phyloP scores from a whole-genome alignment of 2,113 vertebrate genomes.

The Chiloscyllium plagiosum region DNA sequence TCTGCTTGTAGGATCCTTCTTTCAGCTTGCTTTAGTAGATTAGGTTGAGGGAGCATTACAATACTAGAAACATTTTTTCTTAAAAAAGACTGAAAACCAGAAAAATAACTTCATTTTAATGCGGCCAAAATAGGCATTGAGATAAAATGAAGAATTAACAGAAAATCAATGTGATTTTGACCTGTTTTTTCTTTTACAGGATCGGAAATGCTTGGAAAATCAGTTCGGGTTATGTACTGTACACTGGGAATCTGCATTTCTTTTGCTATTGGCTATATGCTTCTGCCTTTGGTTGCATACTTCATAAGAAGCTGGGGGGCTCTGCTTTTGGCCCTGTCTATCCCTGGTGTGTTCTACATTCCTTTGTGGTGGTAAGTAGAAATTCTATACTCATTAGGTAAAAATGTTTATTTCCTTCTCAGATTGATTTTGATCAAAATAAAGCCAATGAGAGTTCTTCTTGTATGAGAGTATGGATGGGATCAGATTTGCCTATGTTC shows the following conservation, averaged over 20 bases:
- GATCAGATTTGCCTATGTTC: background rate
- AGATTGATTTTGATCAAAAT: background rate
- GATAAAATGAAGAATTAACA: background rate
- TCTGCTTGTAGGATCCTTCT: background rate
- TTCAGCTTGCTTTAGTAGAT: background rate
- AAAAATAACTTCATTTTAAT: background rate
- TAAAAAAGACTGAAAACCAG: background rate
- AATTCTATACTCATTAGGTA: background rate
- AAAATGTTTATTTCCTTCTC: background rate
- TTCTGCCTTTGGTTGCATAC: conserved; percentile 47
- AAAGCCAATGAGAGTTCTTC: background rate
- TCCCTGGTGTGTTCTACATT: conserved; percentile 45
- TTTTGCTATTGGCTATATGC: conserved; percentile 45
- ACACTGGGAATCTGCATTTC: conserved; percentile 40
- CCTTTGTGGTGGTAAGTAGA: conserved; percentile 49
- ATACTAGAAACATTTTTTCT: background rate
- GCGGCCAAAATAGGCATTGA: background rate
- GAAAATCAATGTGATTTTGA: background rate
- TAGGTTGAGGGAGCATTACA: background rate
- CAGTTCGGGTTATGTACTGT: conserved; percentile 39
- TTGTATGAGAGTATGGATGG: background rate
- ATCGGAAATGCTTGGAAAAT: conserved; percentile 44
- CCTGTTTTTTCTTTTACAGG: conserved; percentile 39
- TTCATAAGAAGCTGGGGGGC: conserved; percentile 49
- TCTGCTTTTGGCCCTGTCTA: conserved; percentile 45